These are phyloP conservation scores for Nomada fucata DNA, from an alignment of 2,888 invertebrate genomes.

Conservation along the genomic window DNA sequence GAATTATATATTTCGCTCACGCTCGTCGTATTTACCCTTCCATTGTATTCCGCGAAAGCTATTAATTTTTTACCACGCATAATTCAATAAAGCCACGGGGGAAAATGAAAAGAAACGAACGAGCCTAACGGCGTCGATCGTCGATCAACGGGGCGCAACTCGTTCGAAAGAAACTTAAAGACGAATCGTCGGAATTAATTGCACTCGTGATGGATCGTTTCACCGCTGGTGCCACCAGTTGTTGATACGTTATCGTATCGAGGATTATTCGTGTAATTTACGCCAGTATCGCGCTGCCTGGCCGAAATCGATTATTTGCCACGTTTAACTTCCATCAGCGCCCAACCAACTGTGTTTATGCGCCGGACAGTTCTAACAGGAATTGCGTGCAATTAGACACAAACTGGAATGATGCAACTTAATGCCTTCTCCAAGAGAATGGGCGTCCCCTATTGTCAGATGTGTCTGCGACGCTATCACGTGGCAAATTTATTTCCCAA, in stretches of 20 bases:
- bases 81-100: neutral
- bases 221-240: constrained; percentile 40
- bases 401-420: constrained; percentile 41
- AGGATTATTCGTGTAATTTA: constrained; percentile 71
- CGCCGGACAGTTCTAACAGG: constrained; percentile 65
- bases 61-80: neutral
- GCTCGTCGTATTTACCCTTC: too few relatives aligned
- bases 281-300: constrained; percentile 52
- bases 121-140: neutral
- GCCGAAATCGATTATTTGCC: constrained; percentile 71
- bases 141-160: constrained; percentile 10
- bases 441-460: neutral
- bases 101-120: neutral
- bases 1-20: too few relatives aligned
- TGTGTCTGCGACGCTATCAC: neutral
- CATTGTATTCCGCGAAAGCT: too few relatives aligned
- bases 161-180: constrained; percentile 44
- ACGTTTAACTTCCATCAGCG: constrained; percentile 72
- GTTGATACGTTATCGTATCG: constrained; percentile 68
- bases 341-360: constrained; percentile 65
- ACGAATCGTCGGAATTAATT: constrained; percentile 58
- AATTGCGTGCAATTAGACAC: constrained; percentile 57
- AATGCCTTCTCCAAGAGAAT: neutral
- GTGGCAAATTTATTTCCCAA: constrained; percentile 3
- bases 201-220: constrained; percentile 46